Conservation (phyloP, 2,888 invertebrate species). For the Limnephilus auricula region DNA sequence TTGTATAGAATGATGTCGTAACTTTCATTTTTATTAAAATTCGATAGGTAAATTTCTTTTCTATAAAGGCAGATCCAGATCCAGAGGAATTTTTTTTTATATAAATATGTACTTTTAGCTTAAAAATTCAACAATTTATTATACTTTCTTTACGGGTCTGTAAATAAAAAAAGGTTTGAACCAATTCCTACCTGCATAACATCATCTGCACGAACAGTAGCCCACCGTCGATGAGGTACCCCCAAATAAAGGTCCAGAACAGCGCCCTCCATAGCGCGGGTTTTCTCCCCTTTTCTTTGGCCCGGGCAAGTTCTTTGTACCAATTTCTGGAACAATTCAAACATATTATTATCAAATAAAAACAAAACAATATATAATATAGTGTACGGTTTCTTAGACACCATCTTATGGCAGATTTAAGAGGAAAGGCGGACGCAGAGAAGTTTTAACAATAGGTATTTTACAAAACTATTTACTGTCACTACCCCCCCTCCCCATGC, state of each 20-base stretch:
- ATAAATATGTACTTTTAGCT: too few species aligned
- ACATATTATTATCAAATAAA: background rate
- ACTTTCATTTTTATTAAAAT: too few species aligned
- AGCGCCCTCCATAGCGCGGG: constrained; percentile 76
- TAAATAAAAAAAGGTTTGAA: background rate
- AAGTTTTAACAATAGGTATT: too few species aligned
- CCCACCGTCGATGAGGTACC: constrained; percentile 76
- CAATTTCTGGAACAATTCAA: constrained; percentile 78
- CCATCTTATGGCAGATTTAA: background rate
- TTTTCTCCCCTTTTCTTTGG: constrained; percentile 70
- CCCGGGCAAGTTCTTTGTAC: constrained; percentile 78
- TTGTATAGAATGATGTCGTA: too few species aligned
- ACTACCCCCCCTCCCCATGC: too few species aligned
- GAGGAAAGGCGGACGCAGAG: too few species aligned
- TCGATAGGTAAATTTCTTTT: too few species aligned
- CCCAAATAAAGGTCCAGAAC: constrained; percentile 75
- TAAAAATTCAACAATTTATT: too few species aligned
- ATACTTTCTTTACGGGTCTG: too few species aligned
- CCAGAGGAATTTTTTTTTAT: too few species aligned
- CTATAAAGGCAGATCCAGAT: too few species aligned
- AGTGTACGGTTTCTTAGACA: background rate
- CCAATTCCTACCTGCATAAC: constrained; percentile 56
- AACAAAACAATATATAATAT: background rate
- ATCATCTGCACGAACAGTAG: constrained; percentile 71
- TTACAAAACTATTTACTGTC: too few species aligned